Evolutionary conservation across 2,797 vertebrate species (phyloP), one percentile per base, ranked within the genome.

Genomic region (Mus caroli): DNA sequence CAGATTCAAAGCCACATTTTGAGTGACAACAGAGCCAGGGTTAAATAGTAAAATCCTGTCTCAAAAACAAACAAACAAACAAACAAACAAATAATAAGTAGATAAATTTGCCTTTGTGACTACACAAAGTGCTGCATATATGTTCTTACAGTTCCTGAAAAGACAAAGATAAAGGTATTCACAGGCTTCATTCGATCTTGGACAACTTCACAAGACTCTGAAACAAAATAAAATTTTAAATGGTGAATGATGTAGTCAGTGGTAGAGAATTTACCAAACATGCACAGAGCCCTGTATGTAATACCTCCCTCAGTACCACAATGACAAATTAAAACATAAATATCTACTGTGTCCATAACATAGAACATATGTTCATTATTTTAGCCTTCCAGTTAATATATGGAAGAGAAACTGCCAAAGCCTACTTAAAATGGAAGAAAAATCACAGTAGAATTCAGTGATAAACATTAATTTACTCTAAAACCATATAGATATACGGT

Each of bases 401-500:
- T 22, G 62, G 9, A 92, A 3, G 17, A 31, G 26, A 93, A 95
- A 85, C 7, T 89, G 60, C 75, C n/a, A 69, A 3, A 22, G 19
- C 19, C 2, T 82, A 50, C 22, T 80, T 40, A 67, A n/a, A 90
- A 90, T 92, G 13, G 26, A 24, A 10, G 46, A 67, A 75, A 1
- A 80, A 19, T 83, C 14, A 82, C 17, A 85, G 50, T 9, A 71
- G 40, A 94, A 78, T 90, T 90, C 82, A 82, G 37, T 89, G 31
- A 56, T 46, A 26, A 92, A 69, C 88, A 75, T 88, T 90, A 83
- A 46, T 83, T 89, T 93, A 94, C 67, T 82, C 83, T 88, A 50
- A 79, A 75, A 31, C 54, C 26, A 46, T 43, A 67, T 20, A 69
- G 31, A 15, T 37, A 54, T 34, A 73, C 4, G 88, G 15, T 31